Conservation (phyloP, 2,113 vertebrate genomes). For the Naja naja region DNA sequence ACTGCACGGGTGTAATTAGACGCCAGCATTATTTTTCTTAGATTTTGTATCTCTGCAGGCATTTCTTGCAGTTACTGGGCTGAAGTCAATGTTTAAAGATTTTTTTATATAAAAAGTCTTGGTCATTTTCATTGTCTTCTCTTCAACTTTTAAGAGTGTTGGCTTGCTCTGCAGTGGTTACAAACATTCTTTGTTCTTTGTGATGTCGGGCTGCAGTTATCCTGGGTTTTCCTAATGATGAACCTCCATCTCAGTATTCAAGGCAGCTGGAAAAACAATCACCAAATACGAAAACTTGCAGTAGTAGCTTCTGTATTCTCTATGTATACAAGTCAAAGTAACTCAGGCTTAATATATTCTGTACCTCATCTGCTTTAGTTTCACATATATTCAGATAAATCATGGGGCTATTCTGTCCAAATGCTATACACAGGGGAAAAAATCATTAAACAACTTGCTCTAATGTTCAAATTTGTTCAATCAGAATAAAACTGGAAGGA, state of each 20-base stretch:
- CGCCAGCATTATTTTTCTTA: slow-evolving; percentile 92
- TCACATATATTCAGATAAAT: neutral
- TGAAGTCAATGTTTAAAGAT: slow-evolving; percentile 67
- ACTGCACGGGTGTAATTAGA: slow-evolving; percentile 97
- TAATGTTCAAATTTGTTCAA: neutral
- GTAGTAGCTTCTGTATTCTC: neutral
- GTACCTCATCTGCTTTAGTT: neutral
- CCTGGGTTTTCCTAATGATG: neutral
- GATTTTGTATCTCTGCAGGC: slow-evolving; percentile 83
- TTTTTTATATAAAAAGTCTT: slow-evolving; percentile 53
- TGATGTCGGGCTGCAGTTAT: neutral
- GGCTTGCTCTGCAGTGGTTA: slow-evolving; percentile 8
- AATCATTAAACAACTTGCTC: neutral
- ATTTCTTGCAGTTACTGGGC: slow-evolving; percentile 72
- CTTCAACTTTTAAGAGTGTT: slow-evolving; percentile 15
- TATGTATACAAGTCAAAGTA: neutral
- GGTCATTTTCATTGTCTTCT: slow-evolving; percentile 51
- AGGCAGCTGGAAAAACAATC: neutral
- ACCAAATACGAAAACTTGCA: neutral
- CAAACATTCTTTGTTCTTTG: neutral
- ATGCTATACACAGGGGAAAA: neutral
- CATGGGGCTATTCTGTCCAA: neutral
- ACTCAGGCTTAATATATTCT: neutral
- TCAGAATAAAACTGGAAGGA: neutral
- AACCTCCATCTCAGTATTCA: too few relatives aligned